Percentiles rank a stretch among this genome's conserved stretches.
Conservation (phyloP, 2,113 vertebrate genomes). For the Upupa epops region DNA sequence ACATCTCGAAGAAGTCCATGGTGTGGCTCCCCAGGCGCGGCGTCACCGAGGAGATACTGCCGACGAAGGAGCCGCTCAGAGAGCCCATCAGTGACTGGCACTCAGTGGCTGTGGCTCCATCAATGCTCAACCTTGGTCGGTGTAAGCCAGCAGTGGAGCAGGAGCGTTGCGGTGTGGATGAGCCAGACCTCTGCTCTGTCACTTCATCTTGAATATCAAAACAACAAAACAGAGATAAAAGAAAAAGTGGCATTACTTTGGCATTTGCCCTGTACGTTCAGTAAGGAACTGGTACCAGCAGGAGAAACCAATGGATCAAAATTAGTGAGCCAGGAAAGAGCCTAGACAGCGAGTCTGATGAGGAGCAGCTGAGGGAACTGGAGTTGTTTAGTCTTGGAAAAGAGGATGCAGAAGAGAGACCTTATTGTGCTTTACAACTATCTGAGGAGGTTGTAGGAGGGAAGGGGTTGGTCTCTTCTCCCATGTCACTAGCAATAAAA, state of each 20-base stretch:
- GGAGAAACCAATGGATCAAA: background rate
- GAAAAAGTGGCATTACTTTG: background rate
- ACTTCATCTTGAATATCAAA: conserved; percentile 82
- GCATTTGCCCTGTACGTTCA: background rate
- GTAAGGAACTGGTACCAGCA: background rate
- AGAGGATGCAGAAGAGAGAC: too few species aligned
- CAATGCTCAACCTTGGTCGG: conserved; percentile 90
- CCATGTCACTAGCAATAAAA: too few species aligned
- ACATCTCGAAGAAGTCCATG: conserved; percentile 99
- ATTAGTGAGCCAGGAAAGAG: too few species aligned
- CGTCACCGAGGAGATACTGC: conserved; percentile 76
- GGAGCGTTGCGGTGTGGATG: conserved; percentile 92
- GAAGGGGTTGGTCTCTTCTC: too few species aligned
- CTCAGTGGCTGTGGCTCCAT: conserved; percentile 73
- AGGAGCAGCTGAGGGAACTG: too few species aligned
- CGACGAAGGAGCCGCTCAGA: conserved; percentile 83
- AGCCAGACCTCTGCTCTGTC: conserved; percentile 89
- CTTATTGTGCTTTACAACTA: too few species aligned
- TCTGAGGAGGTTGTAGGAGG: too few species aligned
- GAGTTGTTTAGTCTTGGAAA: too few species aligned
- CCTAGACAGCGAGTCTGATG: too few species aligned
- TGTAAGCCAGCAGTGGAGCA: conserved; percentile 88
- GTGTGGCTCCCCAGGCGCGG: conserved; percentile 93
- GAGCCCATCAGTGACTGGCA: conserved; percentile 84
- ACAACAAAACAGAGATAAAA: background rate